Evolutionary conservation across 2,888 invertebrate genomes (phyloP).

Genomic region (Spodoptera littoralis): DNA sequence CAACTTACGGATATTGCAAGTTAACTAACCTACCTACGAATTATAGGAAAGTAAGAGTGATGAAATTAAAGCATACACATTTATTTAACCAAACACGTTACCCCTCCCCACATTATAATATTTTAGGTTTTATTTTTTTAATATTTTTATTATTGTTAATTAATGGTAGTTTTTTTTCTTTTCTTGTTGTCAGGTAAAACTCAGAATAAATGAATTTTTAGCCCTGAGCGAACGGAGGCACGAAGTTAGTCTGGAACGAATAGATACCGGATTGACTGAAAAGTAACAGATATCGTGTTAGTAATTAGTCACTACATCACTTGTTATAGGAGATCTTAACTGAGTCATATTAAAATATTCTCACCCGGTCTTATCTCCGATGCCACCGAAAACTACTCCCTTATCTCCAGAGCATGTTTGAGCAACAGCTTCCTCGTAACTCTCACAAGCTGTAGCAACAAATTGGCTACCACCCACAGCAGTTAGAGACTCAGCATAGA

Average conservation of each 20-base stretch:
- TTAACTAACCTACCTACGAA: no score
- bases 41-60: no score
- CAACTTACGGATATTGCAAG: no score
- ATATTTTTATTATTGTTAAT: constrained; percentile 8
- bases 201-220: constrained; percentile 33
- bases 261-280: constrained; percentile 70
- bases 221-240: constrained; percentile 66
- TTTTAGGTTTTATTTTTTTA: no score
- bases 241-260: constrained; percentile 65
- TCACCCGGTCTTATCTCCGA: constrained; percentile 68
- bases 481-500: constrained; percentile 77
- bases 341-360: constrained; percentile 13
- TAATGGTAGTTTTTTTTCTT: constrained; percentile 1
- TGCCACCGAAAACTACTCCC: constrained; percentile 75
- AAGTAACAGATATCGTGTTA: constrained; percentile 30
- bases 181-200: neutral
- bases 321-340: neutral
- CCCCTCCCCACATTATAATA: no score
- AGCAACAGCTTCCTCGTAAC: constrained; percentile 66
- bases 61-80: no score
- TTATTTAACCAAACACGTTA: no score
- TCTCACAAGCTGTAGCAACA: constrained; percentile 75
- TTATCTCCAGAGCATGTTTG: constrained; percentile 68
- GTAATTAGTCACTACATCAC: no score
- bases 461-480: constrained; percentile 63